A percentile compares a stretch with the other conserved stretches of the same genome.
These are phyloP conservation scores for Drosophila demipolita DNA, from an alignment of 2,888 invertebrate genomes.

Conservation along the genomic window DNA sequence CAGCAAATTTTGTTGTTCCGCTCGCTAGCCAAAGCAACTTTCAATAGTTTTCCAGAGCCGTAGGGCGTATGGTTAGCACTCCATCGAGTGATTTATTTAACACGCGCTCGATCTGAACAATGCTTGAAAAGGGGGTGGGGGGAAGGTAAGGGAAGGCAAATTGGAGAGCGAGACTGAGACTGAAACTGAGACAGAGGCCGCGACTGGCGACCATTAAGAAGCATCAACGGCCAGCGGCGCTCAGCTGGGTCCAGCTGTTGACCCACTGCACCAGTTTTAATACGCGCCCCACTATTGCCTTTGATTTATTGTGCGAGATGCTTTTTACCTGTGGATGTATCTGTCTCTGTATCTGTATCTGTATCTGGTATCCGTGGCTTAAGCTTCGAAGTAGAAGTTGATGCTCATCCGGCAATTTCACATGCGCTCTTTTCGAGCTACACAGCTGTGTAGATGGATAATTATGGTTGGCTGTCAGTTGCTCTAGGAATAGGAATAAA, in stretches of 20 bases:
- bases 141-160: background rate
- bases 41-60: conserved; percentile 49
- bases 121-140: background rate
- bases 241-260: conserved; percentile 72
- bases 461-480: conserved; percentile 59
- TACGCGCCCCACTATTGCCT: conserved; percentile 49
- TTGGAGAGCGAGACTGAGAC: conserved; percentile 15
- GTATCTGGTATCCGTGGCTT: conserved; percentile 9
- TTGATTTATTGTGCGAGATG: conserved; percentile 71
- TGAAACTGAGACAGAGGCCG: conserved; percentile 10
- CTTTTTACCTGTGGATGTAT: conserved; percentile 1
- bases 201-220: conserved; percentile 64
- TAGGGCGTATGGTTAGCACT: conserved; percentile 67
- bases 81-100: conserved; percentile 79
- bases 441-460: conserved; percentile 67
- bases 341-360: conserved; percentile 10
- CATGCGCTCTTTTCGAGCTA: conserved; percentile 45
- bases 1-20: conserved; percentile 23
- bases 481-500: conserved; percentile 53
- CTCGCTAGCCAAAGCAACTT: conserved; percentile 23
- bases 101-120: conserved; percentile 51
- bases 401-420: conserved; percentile 75
- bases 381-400: conserved; percentile 20
- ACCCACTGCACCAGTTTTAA: conserved; percentile 80
- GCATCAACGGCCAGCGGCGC: conserved; percentile 45